A percentile compares a stretch with the other conserved stretches of the same genome.
Conservation (phyloP, 1,140 invertebrate species). For the Drosophila simulans region DNA sequence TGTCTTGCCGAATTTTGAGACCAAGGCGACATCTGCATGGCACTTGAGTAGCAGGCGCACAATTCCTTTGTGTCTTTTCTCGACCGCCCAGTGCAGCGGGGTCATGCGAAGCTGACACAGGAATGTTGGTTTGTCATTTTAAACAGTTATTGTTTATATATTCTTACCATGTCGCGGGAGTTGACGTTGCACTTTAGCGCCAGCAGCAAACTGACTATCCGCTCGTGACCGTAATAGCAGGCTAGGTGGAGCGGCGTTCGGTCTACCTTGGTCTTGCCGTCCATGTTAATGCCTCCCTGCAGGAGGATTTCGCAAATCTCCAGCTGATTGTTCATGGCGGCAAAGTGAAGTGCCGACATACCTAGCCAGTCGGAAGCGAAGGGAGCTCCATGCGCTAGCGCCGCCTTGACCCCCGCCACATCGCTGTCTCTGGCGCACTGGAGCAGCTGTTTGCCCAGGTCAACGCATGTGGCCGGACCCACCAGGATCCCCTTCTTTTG, state of each 20-base stretch:
- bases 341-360: conserved; percentile 94
- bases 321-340: conserved; percentile 92
- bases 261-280: conserved; percentile 96
- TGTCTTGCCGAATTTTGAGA: conserved; percentile 94
- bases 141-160: background rate
- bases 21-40: conserved; percentile 88
- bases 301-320: conserved; percentile 93
- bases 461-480: conserved; percentile 66
- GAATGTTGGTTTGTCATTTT: background rate
- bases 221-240: conserved; percentile 92
- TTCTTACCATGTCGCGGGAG: conserved; percentile 92
- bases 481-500: conserved; percentile 49
- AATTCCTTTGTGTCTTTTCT: conserved; percentile 90
- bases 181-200: conserved; percentile 91
- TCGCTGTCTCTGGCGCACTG: conserved; percentile 92
- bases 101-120: conserved; percentile 93
- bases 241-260: conserved; percentile 95
- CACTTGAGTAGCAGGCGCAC: conserved; percentile 89
- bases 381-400: conserved; percentile 94
- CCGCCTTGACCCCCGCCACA: conserved; percentile 90
- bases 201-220: conserved; percentile 92
- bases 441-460: conserved; percentile 91
- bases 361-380: conserved; percentile 97
- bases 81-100: conserved; percentile 97
- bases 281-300: conserved; percentile 93